Evolutionary conservation across 2,113 vertebrate genomes (phyloP).

Genomic region (Okapia johnstoni): DNA sequence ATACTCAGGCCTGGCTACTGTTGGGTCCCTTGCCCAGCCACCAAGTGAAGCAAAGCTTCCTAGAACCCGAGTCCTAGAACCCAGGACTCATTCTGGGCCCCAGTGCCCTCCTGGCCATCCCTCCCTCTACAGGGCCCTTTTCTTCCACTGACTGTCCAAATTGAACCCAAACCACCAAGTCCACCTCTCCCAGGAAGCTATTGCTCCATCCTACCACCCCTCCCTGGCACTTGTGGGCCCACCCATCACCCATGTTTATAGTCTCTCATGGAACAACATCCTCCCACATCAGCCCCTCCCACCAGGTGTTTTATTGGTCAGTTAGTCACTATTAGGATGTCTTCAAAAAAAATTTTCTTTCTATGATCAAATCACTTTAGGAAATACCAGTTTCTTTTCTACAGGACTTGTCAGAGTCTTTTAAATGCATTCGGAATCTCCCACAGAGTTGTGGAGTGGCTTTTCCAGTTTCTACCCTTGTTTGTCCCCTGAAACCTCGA

Average conservation of each 20-base stretch:
- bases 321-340: neutral
- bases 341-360: neutral
- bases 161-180: neutral
- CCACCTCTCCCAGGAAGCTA: neutral
- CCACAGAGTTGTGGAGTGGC: neutral
- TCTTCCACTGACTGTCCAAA: neutral
- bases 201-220: neutral
- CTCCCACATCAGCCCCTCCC: neutral
- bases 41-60: neutral
- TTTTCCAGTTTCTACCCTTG: neutral
- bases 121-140: neutral
- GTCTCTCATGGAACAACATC: neutral
- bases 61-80: neutral
- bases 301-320: neutral
- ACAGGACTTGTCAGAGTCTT: neutral
- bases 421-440: neutral
- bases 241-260: neutral
- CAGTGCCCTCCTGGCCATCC: neutral
- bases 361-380: neutral
- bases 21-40: neutral
- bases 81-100: neutral
- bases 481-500: neutral
- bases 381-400: slow-evolving; percentile 40
- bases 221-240: neutral
- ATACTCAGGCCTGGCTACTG: neutral